A percentile compares a stretch with the other conserved stretches of the same genome.
phyloP scores from a whole-genome alignment of 1,140 invertebrate genomes.

The Thalassaphorura encarpata region DNA sequence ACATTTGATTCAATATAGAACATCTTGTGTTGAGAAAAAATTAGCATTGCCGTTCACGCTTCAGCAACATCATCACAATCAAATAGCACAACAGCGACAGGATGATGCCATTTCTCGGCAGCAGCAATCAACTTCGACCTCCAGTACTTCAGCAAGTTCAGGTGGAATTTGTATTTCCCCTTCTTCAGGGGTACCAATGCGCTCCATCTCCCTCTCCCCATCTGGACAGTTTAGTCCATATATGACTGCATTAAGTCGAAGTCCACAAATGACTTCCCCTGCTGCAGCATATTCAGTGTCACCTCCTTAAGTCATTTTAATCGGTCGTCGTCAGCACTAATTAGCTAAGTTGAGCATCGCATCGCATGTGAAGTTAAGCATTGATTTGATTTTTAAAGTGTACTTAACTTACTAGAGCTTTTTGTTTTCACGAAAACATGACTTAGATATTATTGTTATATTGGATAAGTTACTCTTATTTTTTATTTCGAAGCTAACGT shows the following conservation, averaged over 20 bases:
- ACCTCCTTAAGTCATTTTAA: slow-evolving; percentile 5
- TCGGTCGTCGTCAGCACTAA: too few relatives aligned
- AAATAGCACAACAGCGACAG: slow-evolving; percentile 9
- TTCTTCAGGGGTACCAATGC: not conserved
- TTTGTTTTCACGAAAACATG: too few relatives aligned
- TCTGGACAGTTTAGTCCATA: slow-evolving; percentile 12
- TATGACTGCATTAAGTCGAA: slow-evolving; percentile 2
- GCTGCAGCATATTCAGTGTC: not conserved
- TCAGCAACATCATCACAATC: slow-evolving; percentile 12
- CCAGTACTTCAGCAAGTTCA: slow-evolving; percentile 6
- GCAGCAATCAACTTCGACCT: not conserved
- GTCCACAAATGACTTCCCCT: not conserved
- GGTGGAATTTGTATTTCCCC: slow-evolving; percentile 13
- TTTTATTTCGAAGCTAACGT: too few relatives aligned
- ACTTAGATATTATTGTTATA: too few relatives aligned
- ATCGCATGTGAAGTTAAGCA: too few relatives aligned
- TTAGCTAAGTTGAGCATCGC: too few relatives aligned
- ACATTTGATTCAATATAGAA: slow-evolving; percentile 50
- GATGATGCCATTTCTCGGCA: not conserved
- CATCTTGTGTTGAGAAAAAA: slow-evolving; percentile 20
- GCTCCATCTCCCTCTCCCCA: slow-evolving; percentile 4
- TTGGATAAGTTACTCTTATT: too few relatives aligned
- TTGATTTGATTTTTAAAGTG: too few relatives aligned
- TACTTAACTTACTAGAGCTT: too few relatives aligned
- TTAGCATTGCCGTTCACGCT: slow-evolving; percentile 13